These are phyloP conservation scores for Haliaeetus leucogaster DNA, from an alignment of 2,113 vertebrate species.

Conservation along the genomic window DNA sequence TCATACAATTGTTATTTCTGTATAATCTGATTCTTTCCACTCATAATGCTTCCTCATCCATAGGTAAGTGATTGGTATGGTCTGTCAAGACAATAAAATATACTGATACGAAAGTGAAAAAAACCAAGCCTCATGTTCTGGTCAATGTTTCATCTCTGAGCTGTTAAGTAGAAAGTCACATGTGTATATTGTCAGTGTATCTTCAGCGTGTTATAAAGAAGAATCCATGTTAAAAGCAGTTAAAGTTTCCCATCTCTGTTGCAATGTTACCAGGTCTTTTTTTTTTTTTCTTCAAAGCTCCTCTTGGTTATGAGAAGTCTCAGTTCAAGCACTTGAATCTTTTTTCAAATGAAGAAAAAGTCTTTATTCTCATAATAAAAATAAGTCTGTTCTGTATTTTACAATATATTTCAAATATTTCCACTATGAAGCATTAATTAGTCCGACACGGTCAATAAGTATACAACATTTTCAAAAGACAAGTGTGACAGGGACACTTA, in stretches of 20 bases:
- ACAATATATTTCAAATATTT: constrained; percentile 99
- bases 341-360: constrained; percentile 80
- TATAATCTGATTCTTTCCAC: constrained; percentile 10
- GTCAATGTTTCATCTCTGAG: background rate
- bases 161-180: background rate
- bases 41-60: constrained; percentile 38
- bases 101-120: constrained; percentile 1
- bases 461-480: constrained; percentile 62
- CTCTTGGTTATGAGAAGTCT: constrained; percentile 68
- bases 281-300: constrained; percentile 54
- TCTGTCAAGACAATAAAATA: constrained; percentile 21
- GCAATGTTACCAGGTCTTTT: constrained; percentile 38
- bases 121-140: background rate
- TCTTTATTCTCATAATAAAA: constrained; percentile 98
- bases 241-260: constrained; percentile 27
- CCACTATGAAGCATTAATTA: constrained; percentile 90
- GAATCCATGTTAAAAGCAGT: constrained; percentile 40
- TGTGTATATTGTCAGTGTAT: constrained; percentile 41
- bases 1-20: background rate
- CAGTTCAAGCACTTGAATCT: constrained; percentile 72
- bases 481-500: constrained; percentile 69
- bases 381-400: constrained; percentile 99
- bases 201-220: constrained; percentile 56
- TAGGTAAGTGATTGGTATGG: background rate
- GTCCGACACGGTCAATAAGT: constrained; percentile 85